Conservation (phyloP, 2,797 vertebrate species). For the Apodemus agrarius region DNA sequence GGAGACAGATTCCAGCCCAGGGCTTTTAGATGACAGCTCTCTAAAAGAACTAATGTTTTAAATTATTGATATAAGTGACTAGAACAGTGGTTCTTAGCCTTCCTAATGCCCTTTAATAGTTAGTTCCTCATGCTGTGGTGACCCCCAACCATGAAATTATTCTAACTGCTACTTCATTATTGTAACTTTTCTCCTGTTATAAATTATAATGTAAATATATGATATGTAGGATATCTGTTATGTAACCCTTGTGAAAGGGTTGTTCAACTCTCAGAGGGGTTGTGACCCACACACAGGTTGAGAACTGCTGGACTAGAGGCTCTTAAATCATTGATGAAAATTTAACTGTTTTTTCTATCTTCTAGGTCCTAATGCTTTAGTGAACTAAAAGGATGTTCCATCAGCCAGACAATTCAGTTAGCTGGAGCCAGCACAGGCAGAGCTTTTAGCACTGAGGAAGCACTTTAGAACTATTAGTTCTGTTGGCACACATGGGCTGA, state of each 20-base stretch:
- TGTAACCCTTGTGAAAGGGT: background rate
- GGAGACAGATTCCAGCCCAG: constrained; percentile 26
- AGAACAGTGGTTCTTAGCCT: background rate
- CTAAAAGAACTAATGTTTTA: constrained; percentile 42
- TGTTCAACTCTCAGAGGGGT: background rate
- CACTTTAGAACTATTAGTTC: constrained; percentile 71
- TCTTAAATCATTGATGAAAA: constrained; percentile 80
- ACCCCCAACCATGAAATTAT: background rate
- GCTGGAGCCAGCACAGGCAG: constrained; percentile 64
- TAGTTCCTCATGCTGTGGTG: background rate
- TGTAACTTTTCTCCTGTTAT: background rate
- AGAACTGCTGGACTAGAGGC: background rate
- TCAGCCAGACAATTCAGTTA: constrained; percentile 72
- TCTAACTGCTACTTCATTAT: background rate
- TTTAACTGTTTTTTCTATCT: constrained; percentile 61
- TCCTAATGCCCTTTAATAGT: background rate
- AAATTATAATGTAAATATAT: background rate
- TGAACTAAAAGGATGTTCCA: constrained; percentile 70
- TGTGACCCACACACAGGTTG: background rate
- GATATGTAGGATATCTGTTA: background rate
- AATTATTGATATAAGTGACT: constrained; percentile 14
- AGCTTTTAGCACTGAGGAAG: constrained; percentile 72
- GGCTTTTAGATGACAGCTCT: constrained; percentile 52
- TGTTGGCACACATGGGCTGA: constrained; percentile 9
- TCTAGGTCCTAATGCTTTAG: constrained; percentile 67